Base-by-base conservation (phyloP, 2,113 vertebrate species). In the Pao palembangensis region DNA sequence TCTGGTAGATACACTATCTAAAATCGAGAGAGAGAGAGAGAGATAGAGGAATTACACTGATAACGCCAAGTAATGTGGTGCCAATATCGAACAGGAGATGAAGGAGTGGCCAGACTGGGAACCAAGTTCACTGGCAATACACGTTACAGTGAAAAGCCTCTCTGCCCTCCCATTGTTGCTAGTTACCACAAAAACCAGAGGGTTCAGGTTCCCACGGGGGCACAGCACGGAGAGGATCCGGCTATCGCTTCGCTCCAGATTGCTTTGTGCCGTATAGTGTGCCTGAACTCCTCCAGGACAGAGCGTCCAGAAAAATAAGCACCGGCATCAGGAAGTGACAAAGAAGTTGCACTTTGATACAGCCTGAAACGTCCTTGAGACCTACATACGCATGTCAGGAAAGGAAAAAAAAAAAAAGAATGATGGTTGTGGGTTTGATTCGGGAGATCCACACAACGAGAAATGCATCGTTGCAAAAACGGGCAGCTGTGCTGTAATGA, bases 1-100 rank as follows among this genome's bases (percentile, higher is more conserved):
- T 76, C 66, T 21, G 8, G 66, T 17, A 70, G 70, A 61, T 57
- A 38, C 6, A 47, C 23, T 78, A 85, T 82, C 82, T 78, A 66
- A 49, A 59, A 60, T 51, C 18, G 31, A 67, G 47, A 58, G 62
- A 48, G 58, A 67, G 5, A n/a, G n/a, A n/a, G n/a, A 41, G 13
- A 57, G 12, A 28, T 38, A 58, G 47, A 18, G 17, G 51, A 48
- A 47, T 4, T 25, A 13, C 0, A 3, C 53, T 47, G 75, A 80
- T 73, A 73, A 53, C 57, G 28, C 14, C 56, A 20, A 14, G 18
- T 20, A 18, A 69, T 42, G 42, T 41, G 19, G 53, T 64, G 49
- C 28, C 21, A 0, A 61, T 52, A 75, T 67, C 57, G 69, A 75
- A 69, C 46, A n/a, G 42, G n/a, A 20, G 8, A 58, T 2, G 41